Evolutionary conservation across 1,140 invertebrate genomes (phyloP).

Genomic region (Tetranychus urticae): DNA sequence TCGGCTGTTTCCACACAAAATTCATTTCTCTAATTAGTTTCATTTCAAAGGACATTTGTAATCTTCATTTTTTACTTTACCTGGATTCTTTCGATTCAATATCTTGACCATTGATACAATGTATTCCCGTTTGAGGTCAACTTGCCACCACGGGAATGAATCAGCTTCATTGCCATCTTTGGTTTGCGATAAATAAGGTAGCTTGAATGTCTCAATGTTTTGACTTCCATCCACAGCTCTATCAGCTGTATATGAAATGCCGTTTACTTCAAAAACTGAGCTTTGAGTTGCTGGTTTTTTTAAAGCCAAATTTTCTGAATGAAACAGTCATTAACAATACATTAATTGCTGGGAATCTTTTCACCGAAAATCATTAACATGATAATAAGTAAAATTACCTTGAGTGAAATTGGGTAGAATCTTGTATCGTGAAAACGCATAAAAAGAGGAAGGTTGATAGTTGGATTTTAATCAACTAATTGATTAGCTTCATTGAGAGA

Average conservation of each 20-base stretch:
- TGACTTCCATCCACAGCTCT: constrained; percentile 11
- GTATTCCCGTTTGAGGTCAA: constrained; percentile 11
- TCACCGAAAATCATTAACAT: too few species aligned
- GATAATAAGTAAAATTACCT: neutral
- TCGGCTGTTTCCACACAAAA: constrained; percentile 4
- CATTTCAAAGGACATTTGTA: neutral
- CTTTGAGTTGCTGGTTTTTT: constrained; percentile 12
- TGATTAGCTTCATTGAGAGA: too few species aligned
- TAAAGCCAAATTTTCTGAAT: constrained; percentile 9
- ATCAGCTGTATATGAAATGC: constrained; percentile 12
- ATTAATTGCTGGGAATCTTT: too few species aligned
- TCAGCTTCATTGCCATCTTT: constrained; percentile 10
- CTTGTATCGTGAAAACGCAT: neutral
- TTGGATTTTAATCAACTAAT: too few species aligned
- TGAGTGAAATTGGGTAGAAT: neutral
- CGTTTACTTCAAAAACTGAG: constrained; percentile 12
- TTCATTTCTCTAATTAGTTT: neutral
- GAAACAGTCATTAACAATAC: too few species aligned
- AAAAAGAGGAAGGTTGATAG: neutral
- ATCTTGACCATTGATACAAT: constrained; percentile 11
- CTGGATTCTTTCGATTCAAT: constrained; percentile 12
- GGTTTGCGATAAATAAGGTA: constrained; percentile 13
- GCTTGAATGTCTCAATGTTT: constrained; percentile 10
- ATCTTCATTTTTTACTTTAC: neutral
- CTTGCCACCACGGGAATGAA: constrained; percentile 13